Conservation (phyloP, 2,888 invertebrate genomes). For the Nymphalis urticae region DNA sequence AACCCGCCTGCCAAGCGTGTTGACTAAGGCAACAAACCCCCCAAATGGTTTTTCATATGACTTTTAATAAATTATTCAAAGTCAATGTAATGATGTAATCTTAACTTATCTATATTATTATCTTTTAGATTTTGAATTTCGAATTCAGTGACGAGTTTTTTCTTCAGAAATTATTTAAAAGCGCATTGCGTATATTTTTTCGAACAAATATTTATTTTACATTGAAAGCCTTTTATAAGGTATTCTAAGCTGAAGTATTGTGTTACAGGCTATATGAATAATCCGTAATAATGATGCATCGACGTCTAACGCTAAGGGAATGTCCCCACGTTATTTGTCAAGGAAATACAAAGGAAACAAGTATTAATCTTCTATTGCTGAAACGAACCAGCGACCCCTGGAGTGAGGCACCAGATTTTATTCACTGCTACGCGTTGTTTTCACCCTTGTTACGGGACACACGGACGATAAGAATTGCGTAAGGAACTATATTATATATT, state of each 20-base stretch:
- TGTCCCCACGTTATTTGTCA: constrained; percentile 59
- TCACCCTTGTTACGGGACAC: constrained; percentile 42
- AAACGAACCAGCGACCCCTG: constrained; percentile 60
- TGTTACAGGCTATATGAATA: constrained; percentile 44
- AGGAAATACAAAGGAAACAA: constrained; percentile 66
- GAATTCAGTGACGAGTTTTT: too few relatives aligned
- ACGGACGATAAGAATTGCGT: constrained; percentile 34
- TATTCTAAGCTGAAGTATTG: constrained; percentile 24
- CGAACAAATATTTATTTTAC: constrained; percentile 11
- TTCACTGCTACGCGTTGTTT: constrained; percentile 51
- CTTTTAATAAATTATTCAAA: too few relatives aligned
- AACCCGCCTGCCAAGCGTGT: too few relatives aligned
- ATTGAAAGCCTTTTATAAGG: constrained; percentile 18
- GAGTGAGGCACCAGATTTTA: constrained; percentile 72
- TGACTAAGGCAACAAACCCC: too few relatives aligned
- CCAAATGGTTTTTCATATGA: too few relatives aligned
- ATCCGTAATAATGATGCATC: constrained; percentile 65
- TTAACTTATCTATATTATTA: too few relatives aligned
- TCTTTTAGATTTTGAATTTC: too few relatives aligned
- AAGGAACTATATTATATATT: too few relatives aligned
- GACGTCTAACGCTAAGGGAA: constrained; percentile 47
- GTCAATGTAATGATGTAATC: too few relatives aligned
- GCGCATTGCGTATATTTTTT: neutral
- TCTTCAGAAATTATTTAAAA: too few relatives aligned
- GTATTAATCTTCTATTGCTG: constrained; percentile 77